phyloP scores from a whole-genome alignment of 2,113 vertebrate genomes.

The Rhombomys opimus region DNA sequence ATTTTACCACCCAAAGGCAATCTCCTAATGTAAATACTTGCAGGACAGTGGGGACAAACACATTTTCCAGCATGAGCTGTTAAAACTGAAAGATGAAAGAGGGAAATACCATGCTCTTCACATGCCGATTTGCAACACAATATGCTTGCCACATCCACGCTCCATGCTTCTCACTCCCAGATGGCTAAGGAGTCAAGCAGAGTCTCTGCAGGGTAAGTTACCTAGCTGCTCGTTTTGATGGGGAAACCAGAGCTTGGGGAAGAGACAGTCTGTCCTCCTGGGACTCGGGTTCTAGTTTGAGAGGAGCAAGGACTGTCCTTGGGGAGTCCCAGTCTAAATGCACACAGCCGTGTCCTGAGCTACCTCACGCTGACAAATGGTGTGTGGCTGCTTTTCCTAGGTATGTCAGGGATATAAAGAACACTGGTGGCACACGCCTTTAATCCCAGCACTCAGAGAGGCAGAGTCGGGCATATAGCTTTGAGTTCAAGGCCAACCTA shows the following conservation, averaged over 20 bases:
- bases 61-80: neutral
- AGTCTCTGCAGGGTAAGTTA: neutral
- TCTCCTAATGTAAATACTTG: neutral
- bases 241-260: neutral
- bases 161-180: neutral
- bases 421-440: too few relatives aligned
- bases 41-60: neutral
- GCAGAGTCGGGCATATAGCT: too few relatives aligned
- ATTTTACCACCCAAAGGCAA: neutral
- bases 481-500: too few relatives aligned
- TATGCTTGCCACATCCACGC: accelerated
- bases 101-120: neutral
- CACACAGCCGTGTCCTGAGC: neutral
- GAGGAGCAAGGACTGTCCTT: neutral
- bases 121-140: neutral
- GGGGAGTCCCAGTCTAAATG: neutral
- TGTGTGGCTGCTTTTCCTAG: neutral
- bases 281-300: neutral
- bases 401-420: neutral
- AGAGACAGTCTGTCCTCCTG: neutral
- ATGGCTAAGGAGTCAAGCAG: neutral
- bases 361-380: neutral
- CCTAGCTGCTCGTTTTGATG: neutral
- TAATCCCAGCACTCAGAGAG: too few relatives aligned
- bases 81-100: neutral